Evolutionary conservation across 2,113 vertebrate genomes (phyloP).

Genomic region (Hepsetus odoe): DNA sequence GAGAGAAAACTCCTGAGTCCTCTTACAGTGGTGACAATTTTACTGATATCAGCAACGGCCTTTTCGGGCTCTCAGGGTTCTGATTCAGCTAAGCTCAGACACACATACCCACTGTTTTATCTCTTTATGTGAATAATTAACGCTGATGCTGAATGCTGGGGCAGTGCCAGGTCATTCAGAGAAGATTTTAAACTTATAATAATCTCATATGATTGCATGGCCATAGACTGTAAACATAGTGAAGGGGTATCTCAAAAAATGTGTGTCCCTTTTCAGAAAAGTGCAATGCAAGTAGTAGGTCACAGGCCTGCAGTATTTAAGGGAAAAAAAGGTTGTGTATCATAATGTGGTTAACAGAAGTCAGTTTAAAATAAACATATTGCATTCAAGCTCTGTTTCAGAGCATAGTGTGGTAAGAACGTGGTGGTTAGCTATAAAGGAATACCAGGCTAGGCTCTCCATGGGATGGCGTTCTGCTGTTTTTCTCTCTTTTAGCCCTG

Average conservation of each 20-base stretch:
- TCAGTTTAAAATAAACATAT: not conserved
- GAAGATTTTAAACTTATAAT: conserved; percentile 13
- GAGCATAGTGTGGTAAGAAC: not conserved
- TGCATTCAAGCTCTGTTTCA: conserved; percentile 9
- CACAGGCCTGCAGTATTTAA: not conserved
- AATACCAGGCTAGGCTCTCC: not conserved
- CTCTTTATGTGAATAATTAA: conserved; percentile 7
- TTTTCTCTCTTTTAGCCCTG: not conserved
- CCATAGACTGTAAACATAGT: not conserved
- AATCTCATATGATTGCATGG: not conserved
- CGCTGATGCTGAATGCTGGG: not conserved
- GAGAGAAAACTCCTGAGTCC: not conserved
- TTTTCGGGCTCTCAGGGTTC: not conserved
- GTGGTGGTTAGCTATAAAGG: not conserved
- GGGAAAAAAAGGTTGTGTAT: not conserved
- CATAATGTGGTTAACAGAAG: not conserved
- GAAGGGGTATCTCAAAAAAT: too few relatives aligned
- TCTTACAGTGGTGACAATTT: conserved; percentile 2
- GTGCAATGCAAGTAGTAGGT: not conserved
- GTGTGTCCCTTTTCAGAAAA: too few relatives aligned
- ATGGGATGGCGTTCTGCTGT: not conserved
- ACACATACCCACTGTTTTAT: conserved; percentile 7
- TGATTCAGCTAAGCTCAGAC: conserved; percentile 7
- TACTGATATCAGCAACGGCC: conserved; percentile 9
- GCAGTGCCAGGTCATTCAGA: not conserved